Evolutionary conservation across 2,888 invertebrate genomes (phyloP).

Genomic region (Encarsia formosa): DNA sequence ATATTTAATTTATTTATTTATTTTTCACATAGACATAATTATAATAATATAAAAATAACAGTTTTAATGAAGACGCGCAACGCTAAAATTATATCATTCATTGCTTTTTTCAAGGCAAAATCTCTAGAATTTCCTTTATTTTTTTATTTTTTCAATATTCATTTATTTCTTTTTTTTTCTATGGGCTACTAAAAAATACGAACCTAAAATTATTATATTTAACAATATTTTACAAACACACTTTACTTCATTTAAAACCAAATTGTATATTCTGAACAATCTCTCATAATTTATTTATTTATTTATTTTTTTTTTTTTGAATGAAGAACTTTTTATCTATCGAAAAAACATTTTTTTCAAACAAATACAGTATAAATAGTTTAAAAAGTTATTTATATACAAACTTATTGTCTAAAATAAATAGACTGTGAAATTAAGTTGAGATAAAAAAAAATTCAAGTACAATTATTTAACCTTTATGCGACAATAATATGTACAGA

Average conservation of each 20-base stretch:
- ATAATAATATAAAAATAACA: slow-evolving; percentile 11
- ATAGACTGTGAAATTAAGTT: too few species aligned
- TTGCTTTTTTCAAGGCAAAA: slow-evolving; percentile 13
- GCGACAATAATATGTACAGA: too few species aligned
- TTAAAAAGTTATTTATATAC: too few species aligned
- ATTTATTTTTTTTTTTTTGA: too few species aligned
- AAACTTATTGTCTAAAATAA: too few species aligned
- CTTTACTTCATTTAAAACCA: neutral
- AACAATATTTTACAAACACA: neutral
- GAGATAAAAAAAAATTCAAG: too few species aligned
- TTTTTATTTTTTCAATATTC: neutral
- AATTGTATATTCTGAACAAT: neutral
- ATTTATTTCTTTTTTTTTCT: neutral
- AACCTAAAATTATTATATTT: neutral
- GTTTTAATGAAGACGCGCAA: slow-evolving; percentile 6
- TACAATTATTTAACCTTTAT: too few species aligned
- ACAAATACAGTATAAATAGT: too few species aligned
- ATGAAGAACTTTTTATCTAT: too few species aligned
- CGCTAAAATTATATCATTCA: slow-evolving; percentile 3
- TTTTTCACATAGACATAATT: slow-evolving; percentile 24
- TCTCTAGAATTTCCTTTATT: neutral
- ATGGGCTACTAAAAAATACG: neutral
- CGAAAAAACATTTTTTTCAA: too few species aligned
- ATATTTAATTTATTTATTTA: slow-evolving; percentile 21
- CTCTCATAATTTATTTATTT: too few species aligned